Evolutionary conservation across 1,140 invertebrate genomes (phyloP).

Genomic region (Nylanderia fulva): DNA sequence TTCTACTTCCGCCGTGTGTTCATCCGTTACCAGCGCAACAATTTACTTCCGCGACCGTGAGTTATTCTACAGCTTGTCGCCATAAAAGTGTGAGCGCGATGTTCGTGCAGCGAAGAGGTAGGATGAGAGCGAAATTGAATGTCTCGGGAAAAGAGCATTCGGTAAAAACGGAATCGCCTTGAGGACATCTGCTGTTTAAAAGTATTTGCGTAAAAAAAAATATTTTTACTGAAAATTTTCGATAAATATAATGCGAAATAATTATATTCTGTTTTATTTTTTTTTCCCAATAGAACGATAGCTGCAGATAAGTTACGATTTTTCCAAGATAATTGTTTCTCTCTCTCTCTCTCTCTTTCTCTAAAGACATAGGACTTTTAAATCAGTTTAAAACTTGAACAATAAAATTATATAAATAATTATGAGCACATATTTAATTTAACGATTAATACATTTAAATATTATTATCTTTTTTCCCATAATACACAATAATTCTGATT

Average conservation of each 20-base stretch:
- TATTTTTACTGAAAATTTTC: not conserved
- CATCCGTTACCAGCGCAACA: slow-evolving; percentile 41
- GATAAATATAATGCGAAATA: not conserved
- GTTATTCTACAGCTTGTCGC: slow-evolving; percentile 58
- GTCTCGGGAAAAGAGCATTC: not conserved
- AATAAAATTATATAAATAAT: not conserved
- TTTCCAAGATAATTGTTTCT: not conserved
- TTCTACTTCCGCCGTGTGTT: slow-evolving; percentile 47
- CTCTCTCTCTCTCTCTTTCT: too few species aligned
- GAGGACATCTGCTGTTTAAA: not conserved
- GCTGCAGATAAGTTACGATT: not conserved
- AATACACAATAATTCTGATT: not conserved
- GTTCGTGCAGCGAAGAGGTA: not conserved
- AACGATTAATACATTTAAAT: not conserved
- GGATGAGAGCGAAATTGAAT: slow-evolving; percentile 36
- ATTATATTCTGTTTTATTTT: not conserved
- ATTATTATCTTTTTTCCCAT: not conserved
- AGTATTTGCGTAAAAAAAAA: not conserved
- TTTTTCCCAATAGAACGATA: not conserved
- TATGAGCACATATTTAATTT: not conserved
- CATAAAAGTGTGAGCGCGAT: slow-evolving; percentile 56
- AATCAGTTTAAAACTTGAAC: not conserved
- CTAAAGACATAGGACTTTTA: not conserved
- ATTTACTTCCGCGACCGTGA: slow-evolving; percentile 47
- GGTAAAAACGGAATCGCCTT: not conserved